A percentile compares a stretch with the other conserved stretches of the same genome.
Conservation (phyloP, 2,797 vertebrate genomes). For the Alcedo atthis region DNA sequence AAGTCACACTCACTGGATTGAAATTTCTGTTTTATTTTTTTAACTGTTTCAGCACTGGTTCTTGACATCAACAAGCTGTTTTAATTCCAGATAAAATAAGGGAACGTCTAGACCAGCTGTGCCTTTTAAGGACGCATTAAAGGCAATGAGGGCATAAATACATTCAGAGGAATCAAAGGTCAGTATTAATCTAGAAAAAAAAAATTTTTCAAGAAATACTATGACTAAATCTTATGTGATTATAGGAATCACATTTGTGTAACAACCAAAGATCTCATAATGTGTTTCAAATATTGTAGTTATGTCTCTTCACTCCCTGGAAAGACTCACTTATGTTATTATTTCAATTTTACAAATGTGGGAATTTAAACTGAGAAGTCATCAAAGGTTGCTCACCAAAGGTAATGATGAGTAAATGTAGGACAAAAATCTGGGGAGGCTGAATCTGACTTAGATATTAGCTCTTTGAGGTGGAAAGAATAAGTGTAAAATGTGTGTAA, state of each 20-base stretch:
- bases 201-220: background rate
- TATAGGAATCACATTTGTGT: background rate
- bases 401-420: background rate
- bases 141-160: background rate
- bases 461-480: background rate
- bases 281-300: background rate
- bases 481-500: background rate
- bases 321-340: background rate
- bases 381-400: background rate
- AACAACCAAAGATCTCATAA: background rate
- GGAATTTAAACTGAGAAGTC: background rate
- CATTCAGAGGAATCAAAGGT: background rate
- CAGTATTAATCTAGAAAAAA: background rate
- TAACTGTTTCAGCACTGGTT: background rate
- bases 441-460: background rate
- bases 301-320: background rate
- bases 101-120: background rate
- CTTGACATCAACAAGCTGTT: background rate
- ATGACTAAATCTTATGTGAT: background rate
- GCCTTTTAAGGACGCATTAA: background rate
- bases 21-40: background rate
- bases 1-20: background rate
- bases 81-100: background rate
- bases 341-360: background rate
- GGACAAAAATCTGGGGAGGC: background rate